A percentile compares a stretch with the other conserved stretches of the same genome.
phyloP scores from a whole-genome alignment of 2,113 vertebrate genomes.

The Elephantulus edwardii region DNA sequence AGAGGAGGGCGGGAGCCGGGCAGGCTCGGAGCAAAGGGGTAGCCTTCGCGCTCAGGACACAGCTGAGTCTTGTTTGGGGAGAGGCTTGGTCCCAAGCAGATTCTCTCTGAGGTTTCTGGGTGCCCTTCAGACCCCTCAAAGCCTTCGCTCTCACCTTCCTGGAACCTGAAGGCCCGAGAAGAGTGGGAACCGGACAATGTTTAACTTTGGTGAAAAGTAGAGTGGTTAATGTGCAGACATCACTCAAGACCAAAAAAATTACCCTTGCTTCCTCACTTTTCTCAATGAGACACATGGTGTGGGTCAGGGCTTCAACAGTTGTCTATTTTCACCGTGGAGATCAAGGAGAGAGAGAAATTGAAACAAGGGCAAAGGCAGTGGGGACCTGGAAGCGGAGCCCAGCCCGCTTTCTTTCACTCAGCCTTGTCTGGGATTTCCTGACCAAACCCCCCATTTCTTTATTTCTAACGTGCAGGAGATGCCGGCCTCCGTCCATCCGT shows the following conservation, averaged over 20 bases:
- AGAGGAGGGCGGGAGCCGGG: not conserved
- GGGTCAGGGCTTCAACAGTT: not conserved
- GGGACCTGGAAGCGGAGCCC: not conserved
- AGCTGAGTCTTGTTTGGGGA: not conserved
- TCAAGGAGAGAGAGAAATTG: not conserved
- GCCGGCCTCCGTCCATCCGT: not conserved
- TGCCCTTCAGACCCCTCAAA: not conserved
- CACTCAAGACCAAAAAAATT: not conserved
- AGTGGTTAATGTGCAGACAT: not conserved
- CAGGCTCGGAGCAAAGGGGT: not conserved
- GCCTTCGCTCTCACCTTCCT: not conserved
- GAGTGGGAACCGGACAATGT: not conserved
- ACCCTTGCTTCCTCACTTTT: not conserved
- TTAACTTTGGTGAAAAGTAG: not conserved
- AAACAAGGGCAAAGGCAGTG: not conserved
- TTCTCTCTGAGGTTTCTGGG: not conserved
- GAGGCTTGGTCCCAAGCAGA: not conserved
- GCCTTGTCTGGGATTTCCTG: not conserved
- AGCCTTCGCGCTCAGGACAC: no score
- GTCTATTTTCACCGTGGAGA: not conserved
- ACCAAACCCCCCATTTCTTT: not conserved
- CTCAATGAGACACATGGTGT: not conserved
- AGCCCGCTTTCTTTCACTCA: rapidly evolving
- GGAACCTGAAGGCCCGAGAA: not conserved
- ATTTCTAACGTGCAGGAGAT: not conserved